Base-by-base conservation (phyloP, 2,888 invertebrate species). In the Parochlus steinenii region DNA sequence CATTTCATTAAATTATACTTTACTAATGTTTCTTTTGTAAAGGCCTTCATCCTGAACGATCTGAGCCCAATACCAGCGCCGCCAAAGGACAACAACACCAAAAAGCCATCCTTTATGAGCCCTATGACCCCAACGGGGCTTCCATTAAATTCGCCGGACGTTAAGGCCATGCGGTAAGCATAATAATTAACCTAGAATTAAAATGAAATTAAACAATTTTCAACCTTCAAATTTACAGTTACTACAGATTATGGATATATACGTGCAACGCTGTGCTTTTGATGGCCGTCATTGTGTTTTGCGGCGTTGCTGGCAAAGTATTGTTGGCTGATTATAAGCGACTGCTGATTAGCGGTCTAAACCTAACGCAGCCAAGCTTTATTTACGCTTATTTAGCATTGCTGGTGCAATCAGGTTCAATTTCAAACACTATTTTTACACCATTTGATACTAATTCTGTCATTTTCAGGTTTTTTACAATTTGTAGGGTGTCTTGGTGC, bases 171-270 rank as follows among this genome's bases (percentile, higher is more conserved):
- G 46, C 46, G 46, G 46, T 46, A 43, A 44, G 40, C 25, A 12
- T 25, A 25, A 12, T 25, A 12, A 12, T 25, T 25, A 12, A 25
- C 14, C 14, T 25, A 25, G 5, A 25, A 25, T 25, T 25, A 25
- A 12, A 25, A 12, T 25, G 11, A 25, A 25, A 25, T 25, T 25
- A 12, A 25, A 12, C 12, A 20, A 23, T 24, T 33, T 24, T 28
- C 14, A 27, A 27, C 12, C 15, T 28, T 28, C n/a, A 7, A 25
- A 25, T 5, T 25, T 5, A n/a, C 45, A 48, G 79, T 69, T 81
- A 81, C 67, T 81, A 82, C 64, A 77, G 83, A 64, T 74, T 85
- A 61, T 85, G 85, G 85, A 85, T 86, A 58, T 85, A 85, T 70
- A 79, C 82, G 58, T 85, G 83, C 74, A 85, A 85, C 67, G 75